Base-by-base conservation (phyloP, 2,888 invertebrate genomes). In the Colostygia pectinataria region DNA sequence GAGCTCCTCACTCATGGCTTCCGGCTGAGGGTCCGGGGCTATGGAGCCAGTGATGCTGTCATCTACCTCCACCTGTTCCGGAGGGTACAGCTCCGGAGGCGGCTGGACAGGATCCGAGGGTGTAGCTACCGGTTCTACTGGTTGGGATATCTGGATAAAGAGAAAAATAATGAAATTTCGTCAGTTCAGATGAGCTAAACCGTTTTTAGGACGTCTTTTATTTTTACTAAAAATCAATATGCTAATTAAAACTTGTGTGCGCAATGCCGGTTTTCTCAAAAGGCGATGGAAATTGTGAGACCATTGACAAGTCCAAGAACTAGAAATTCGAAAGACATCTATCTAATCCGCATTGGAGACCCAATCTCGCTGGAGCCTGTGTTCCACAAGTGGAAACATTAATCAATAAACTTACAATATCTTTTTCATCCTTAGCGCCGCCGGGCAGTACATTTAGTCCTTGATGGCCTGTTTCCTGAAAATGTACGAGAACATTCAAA, bases 401-500 rank as follows among this genome's bases (percentile, higher is more conserved):
- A n/a, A n/a, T n/a, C n/a, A n/a, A n/a, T n/a, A n/a, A n/a, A 37
- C 36, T 53, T 4, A 54, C 57, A 12, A 23, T 33, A 4, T 32
- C 28, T 2, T 49, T 47, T 0, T 57, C 42, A 13, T 56, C 41
- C 9, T 38, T 42, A 3, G 3, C 13, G 3, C 59, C 57, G 3
- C 59, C 57, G 0, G 74, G 70, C 10, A 42, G 38, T 10, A 84
- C 67, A 42, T 59, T 86, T 61, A 92, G 90, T 0, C 92, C 93
- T 5, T 57, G 63, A 64, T 94, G 94, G 79, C 0, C 79, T 76
- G 38, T 83, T 74, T 85, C 81, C 44, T 50, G 31, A 36, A 50
- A 47, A n/a, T 18, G 12, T 6, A n/a, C 1, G 9, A 15, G 8
- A 14, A 15, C 4, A n/a, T n/a, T n/a, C n/a, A n/a, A n/a, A n/a